Evolutionary conservation across 2,888 invertebrate genomes (phyloP), one percentile per base, ranked within the genome.

Genomic region (Eupithecia dodoneata): DNA sequence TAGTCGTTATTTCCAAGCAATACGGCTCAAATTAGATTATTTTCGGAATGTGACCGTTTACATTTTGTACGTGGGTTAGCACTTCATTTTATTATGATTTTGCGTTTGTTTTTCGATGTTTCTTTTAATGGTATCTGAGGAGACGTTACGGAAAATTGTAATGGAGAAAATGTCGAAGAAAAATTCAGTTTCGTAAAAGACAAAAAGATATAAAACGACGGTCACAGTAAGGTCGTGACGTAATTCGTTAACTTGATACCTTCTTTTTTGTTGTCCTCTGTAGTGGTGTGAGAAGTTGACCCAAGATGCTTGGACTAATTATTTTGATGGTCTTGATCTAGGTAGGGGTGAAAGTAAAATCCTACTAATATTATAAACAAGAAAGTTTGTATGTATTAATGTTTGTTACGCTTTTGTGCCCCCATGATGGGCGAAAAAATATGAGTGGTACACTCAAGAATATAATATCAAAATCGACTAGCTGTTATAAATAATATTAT

Each of bases 1-100:
- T 73, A 79, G 81, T 75, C 75, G 80, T 80, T 83, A 81, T 81
- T 76, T 44, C 81, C 67, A 77, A 74, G 81, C 75, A 76, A 79
- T 81, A 83, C 69, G 73, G 77, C 76, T 78, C 71, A 81, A 75
- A 81, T 79, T 81, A 78, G 78, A 66, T 66, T 79, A 79, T 78
- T 74, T 70, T 59, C 66, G n/a, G 73, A 76, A 79, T 76, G 69
- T 66, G 66, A 70, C 72, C 79, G 72, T 74, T 79, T 76, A 72
- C 74, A 76, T 74, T 76, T 76, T 70, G 76, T 70, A 72, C 76
- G 76, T 76, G 76, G 69, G 76, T 73, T 75, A 49, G 72, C 72
- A 76, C 79, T 79, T 76, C 72, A 79, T 79, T 79, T 74, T 79
- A 72, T 79, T 79, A 76, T 76, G 72, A 73, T 77, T 70, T 72